Percentiles rank a stretch among this genome's conserved stretches.
These are phyloP conservation scores for Thecocarcelia acutangulata DNA, from an alignment of 2,888 invertebrate genomes.

Conservation along the genomic window DNA sequence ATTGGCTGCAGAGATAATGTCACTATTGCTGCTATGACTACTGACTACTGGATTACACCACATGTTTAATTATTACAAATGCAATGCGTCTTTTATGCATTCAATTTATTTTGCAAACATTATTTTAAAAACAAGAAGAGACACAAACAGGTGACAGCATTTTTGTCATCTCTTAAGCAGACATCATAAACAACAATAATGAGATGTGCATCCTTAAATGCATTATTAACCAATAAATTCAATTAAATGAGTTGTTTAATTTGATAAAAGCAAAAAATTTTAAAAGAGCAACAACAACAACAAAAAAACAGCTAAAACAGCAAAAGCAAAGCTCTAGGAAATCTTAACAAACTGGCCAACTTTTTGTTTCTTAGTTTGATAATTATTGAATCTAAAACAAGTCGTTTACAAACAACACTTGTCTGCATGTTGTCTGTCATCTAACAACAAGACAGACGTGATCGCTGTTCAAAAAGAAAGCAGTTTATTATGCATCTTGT, in stretches of 20 bases:
- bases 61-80: constrained; percentile 50
- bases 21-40: constrained; percentile 26
- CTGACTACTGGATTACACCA: constrained; percentile 51
- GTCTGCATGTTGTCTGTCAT: constrained; percentile 48
- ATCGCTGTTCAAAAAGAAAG: constrained; percentile 57
- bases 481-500: constrained; percentile 59
- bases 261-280: constrained; percentile 6
- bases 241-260: constrained; percentile 48
- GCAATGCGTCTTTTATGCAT: constrained; percentile 58
- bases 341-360: constrained; percentile 24
- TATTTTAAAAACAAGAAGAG: neutral
- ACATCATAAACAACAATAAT: neutral
- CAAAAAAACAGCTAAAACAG: neutral
- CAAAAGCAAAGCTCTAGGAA: constrained; percentile 43
- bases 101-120: constrained; percentile 21
- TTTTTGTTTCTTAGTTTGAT: constrained; percentile 8
- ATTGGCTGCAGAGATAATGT: constrained; percentile 37
- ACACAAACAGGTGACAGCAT: constrained; percentile 41
- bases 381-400: constrained; percentile 29
- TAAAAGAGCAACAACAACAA: too few species aligned
- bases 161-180: constrained; percentile 8
- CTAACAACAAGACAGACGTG: constrained; percentile 57
- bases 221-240: constrained; percentile 31
- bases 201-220: constrained; percentile 31
- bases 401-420: constrained; percentile 36